Conservation (phyloP, 2,113 vertebrate species). For the Ceyx melanurus region DNA sequence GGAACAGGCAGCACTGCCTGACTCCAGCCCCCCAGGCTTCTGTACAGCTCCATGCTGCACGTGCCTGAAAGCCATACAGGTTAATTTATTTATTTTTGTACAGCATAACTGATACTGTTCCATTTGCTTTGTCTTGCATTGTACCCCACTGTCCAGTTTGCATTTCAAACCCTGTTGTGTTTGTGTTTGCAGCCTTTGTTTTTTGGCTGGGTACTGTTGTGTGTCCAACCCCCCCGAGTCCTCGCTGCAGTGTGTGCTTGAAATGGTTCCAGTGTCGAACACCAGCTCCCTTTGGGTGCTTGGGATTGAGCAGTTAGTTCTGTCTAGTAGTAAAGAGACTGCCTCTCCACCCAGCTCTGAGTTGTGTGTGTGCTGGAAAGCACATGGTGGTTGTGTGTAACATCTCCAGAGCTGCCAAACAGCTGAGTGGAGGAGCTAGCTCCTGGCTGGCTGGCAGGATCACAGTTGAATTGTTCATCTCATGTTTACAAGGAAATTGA, state of each 20-base stretch:
- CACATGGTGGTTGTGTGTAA: slow-evolving; percentile 44
- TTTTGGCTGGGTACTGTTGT: neutral
- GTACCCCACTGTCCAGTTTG: neutral
- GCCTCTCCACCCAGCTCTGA: neutral
- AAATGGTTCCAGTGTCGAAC: neutral
- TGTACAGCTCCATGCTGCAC: neutral
- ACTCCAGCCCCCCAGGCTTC: neutral
- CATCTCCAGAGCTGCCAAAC: slow-evolving; percentile 3
- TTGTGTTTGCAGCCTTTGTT: slow-evolving; percentile 5
- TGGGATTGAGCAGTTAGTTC: slow-evolving; percentile 48
- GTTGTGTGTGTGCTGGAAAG: slow-evolving; percentile 50
- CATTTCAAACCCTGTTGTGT: neutral
- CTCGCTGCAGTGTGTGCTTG: neutral
- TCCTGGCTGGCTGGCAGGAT: slow-evolving; percentile 12
- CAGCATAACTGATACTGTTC: neutral
- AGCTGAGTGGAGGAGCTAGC: neutral
- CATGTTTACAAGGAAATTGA: slow-evolving; percentile 22
- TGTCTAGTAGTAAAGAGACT: slow-evolving; percentile 26
- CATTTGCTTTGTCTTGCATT: neutral
- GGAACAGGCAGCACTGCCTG: neutral
- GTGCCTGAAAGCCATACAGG: slow-evolving; percentile 26
- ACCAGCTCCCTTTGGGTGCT: slow-evolving; percentile 28
- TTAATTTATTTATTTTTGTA: slow-evolving; percentile 68
- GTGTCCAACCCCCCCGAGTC: neutral
- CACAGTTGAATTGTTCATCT: slow-evolving; percentile 2